Evolutionary conservation across 2,113 vertebrate species (phyloP), one percentile per base, ranked within the genome.

Genomic region (Dicentrarchus labrax): DNA sequence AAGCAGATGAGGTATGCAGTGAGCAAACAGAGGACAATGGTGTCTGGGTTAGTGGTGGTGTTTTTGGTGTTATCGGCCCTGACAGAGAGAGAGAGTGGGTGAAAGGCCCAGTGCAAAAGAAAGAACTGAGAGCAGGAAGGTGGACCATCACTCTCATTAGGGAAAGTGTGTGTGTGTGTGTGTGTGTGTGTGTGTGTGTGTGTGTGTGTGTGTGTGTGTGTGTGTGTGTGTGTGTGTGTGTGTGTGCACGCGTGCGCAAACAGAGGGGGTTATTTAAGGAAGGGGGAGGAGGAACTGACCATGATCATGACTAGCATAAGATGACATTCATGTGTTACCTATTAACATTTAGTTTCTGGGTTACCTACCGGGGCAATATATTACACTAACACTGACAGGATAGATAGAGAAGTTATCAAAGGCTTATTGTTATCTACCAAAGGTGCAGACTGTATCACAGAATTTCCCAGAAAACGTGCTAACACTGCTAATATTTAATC

Each of bases 11-110:
- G 91, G 91, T 91, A 93, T 93, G 92, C 72, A 30, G 70, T 85
- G 74, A 89, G 91, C 91, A 95, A 95, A 95, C 88, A 94, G 51
- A 74, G 38, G 76, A 94, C 93, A 94, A 94, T 93, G 76, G 88
- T 84, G 89, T 92, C 93, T 93, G 89, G 89, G 73, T 76, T 68
- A 67, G 83, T n/a, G 71, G 65, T 53, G 51, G 84, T 73, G 82
- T 87, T 72, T 91, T 89, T 89, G 82, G 83, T 69, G 83, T 91
- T 90, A 91, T 91, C 66, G 22, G 85, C 80, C 51, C 67, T 73
- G 86, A 89, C 66, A 88, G 64, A 82, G 39, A 54, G 72, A 57
- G 54, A 76, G 76, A 88, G 85, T 45, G 71, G 80, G 77, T 81
- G 76, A 90, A 87, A 88, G 84, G 81, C 76, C 76, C 43, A 65